phyloP scores from a whole-genome alignment of 92 coral and sea anemone species.

The Siderastrea siderea region DNA sequence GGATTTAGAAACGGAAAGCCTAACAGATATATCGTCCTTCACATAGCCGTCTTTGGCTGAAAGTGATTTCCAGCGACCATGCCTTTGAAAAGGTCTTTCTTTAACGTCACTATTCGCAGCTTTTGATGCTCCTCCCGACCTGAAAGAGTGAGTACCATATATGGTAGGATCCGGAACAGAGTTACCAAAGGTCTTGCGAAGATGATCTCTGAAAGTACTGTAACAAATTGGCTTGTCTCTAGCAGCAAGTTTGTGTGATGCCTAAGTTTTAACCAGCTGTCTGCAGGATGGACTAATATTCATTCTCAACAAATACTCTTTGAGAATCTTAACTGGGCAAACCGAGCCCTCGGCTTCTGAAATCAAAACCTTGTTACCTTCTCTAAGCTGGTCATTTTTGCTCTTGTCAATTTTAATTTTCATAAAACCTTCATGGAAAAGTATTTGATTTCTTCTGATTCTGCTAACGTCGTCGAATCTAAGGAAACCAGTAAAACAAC shows the following conservation, averaged over 20 bases:
- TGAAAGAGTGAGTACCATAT: too few relatives aligned
- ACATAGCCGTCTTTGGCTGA: conserved; percentile 37
- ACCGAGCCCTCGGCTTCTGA: conserved; percentile 18
- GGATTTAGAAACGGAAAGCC: background rate
- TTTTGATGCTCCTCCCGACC: too few relatives aligned
- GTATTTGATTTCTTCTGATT: conserved; percentile 56
- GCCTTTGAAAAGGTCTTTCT: background rate
- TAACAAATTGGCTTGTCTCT: conserved; percentile 6
- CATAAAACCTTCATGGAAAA: conserved; percentile 19
- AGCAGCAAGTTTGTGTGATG: background rate
- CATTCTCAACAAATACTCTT: conserved; percentile 13
- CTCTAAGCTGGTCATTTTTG: conserved; percentile 47
- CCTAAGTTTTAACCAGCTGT: conserved; percentile 5
- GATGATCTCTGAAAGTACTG: conserved; percentile 2
- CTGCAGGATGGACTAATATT: conserved; percentile 20
- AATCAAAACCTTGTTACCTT: conserved; percentile 51
- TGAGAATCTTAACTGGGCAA: conserved; percentile 43
- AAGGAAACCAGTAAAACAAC: background rate
- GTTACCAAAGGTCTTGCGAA: background rate
- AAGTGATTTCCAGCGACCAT: conserved; percentile 15
- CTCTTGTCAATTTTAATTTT: conserved; percentile 8
- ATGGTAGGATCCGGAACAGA: conserved; percentile 16
- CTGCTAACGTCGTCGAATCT: conserved; percentile 52
- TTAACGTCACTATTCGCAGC: too few relatives aligned
- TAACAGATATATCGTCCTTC: conserved; percentile 10